These are phyloP conservation scores for Sinonovacula constricta DNA, from an alignment of 1,140 invertebrate species.

Conservation along the genomic window DNA sequence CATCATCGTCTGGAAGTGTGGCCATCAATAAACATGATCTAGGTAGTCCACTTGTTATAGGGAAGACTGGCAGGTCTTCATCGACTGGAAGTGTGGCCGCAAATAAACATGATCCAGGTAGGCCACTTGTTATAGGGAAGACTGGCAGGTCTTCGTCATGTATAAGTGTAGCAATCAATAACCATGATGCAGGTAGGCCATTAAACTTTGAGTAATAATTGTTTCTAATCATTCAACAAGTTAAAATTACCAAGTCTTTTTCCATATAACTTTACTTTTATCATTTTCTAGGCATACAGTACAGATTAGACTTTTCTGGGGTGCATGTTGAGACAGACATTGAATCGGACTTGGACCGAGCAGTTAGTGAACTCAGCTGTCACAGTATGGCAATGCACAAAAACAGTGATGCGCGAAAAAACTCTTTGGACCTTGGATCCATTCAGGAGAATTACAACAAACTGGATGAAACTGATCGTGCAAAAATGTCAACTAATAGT, in stretches of 20 bases:
- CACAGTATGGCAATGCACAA: neutral
- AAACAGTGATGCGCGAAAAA: conserved; percentile 33
- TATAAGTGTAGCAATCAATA: neutral
- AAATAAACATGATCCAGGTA: conserved; percentile 33
- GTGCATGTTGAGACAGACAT: conserved; percentile 68
- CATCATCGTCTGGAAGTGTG: neutral
- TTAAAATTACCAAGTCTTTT: no score
- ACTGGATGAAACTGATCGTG: conserved; percentile 6
- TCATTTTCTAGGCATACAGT: conserved; percentile 61
- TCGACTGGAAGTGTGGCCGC: conserved; percentile 3
- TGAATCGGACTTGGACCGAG: neutral
- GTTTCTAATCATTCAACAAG: no score
- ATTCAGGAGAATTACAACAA: conserved; percentile 34
- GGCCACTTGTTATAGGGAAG: no score
- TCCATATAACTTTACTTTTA: no score
- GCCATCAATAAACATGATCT: conserved; percentile 24
- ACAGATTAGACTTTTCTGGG: conserved; percentile 71
- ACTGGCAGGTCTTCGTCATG: neutral
- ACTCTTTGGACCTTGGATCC: conserved; percentile 33
- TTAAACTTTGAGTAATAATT: conserved; percentile 32
- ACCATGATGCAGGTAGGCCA: neutral
- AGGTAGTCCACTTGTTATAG: conserved; percentile 24
- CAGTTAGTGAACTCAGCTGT: no score
- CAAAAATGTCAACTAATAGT: no score
- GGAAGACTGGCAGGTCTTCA: conserved; percentile 10